These are phyloP conservation scores for Hassar affinis DNA, from an alignment of 2,113 vertebrate genomes.

Conservation along the genomic window DNA sequence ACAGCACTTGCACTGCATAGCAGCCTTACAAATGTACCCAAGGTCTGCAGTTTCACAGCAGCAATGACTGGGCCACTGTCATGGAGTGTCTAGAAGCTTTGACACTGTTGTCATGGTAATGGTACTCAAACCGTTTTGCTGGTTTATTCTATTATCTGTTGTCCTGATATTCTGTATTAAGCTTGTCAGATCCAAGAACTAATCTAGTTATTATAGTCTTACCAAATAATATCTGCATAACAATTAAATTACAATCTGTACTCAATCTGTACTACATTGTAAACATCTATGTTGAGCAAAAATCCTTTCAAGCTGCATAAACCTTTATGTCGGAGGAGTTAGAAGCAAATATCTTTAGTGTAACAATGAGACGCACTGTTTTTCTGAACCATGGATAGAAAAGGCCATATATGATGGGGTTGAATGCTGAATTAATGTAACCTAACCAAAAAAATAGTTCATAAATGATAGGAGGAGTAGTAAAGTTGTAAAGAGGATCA, in stretches of 20 bases:
- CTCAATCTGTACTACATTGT: not conserved
- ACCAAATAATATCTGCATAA: not conserved
- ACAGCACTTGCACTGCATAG: not conserved
- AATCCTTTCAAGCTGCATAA: not conserved
- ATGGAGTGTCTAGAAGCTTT: too few species aligned
- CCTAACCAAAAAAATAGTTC: slow-evolving; percentile 57
- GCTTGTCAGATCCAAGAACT: too few species aligned
- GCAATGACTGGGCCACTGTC: too few species aligned
- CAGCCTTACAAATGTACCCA: too few species aligned
- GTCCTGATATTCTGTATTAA: too few species aligned
- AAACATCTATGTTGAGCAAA: not conserved
- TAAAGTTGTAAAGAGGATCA: slow-evolving; percentile 52
- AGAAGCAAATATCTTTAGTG: slow-evolving; percentile 52
- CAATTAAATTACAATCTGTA: not conserved
- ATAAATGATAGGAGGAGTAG: slow-evolving; percentile 46
- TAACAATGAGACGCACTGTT: slow-evolving; percentile 52
- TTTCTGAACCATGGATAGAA: slow-evolving; percentile 63
- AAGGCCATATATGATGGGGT: slow-evolving; percentile 59
- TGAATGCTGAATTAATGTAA: slow-evolving; percentile 59
- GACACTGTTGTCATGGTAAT: too few species aligned
- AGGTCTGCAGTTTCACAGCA: too few species aligned
- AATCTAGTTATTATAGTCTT: not conserved
- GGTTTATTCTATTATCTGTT: too few species aligned
- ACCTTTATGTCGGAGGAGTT: slow-evolving; percentile 53
- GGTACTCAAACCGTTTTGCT: too few species aligned